Evolutionary conservation across 2,113 vertebrate genomes (phyloP).

Genomic region (Podocnemis expansa): DNA sequence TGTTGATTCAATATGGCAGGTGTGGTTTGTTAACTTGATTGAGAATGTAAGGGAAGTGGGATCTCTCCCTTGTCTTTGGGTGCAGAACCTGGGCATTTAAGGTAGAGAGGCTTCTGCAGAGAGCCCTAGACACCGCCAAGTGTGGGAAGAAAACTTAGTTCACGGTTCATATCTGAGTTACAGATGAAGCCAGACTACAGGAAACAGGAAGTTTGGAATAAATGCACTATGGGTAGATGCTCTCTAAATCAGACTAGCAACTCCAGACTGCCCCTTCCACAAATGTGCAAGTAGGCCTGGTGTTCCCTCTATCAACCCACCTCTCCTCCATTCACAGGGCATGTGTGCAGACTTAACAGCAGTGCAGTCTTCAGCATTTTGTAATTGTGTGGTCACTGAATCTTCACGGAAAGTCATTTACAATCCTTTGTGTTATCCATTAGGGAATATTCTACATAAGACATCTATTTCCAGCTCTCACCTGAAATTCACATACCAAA

Average conservation of each 20-base stretch:
- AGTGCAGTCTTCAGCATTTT: background rate
- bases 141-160: background rate
- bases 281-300: background rate
- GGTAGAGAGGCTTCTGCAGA: background rate
- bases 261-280: rapidly evolving
- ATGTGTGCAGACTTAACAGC: background rate
- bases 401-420: background rate
- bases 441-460: rapidly evolving
- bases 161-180: background rate
- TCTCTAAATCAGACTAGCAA: background rate
- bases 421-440: background rate
- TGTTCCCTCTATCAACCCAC: background rate
- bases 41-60: background rate
- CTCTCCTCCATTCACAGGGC: rapidly evolving
- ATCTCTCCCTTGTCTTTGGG: background rate
- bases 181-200: background rate
- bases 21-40: background rate
- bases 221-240: background rate
- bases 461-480: background rate
- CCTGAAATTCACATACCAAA: background rate
- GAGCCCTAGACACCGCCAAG: background rate
- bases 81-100: background rate
- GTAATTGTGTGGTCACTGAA: background rate
- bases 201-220: background rate
- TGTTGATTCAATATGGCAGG: background rate